A percentile compares a stretch with the other conserved stretches of the same genome.
Evolutionary conservation across 2,888 invertebrate species (phyloP).

Genomic region (Abrostola tripartita): DNA sequence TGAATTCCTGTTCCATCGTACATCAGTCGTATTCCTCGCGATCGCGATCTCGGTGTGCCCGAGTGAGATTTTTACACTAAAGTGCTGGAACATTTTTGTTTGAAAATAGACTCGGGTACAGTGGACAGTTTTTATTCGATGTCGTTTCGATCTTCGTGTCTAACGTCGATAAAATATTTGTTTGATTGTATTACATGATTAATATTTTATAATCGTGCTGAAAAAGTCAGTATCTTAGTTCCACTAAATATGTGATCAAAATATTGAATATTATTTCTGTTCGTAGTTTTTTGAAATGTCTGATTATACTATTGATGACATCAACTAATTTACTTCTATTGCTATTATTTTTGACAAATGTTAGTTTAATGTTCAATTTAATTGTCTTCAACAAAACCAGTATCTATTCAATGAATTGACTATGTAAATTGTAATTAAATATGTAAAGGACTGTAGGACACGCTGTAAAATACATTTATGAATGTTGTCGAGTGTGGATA

Average conservation of each 20-base stretch:
- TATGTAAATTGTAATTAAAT: conserved; percentile 31
- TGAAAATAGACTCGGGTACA: conserved; percentile 35
- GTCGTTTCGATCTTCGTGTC: conserved; percentile 7
- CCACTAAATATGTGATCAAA: conserved; percentile 31
- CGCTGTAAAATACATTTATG: conserved; percentile 33
- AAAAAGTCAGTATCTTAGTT: conserved; percentile 23
- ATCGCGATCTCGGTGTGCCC: conserved; percentile 44
- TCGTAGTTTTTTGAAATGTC: conserved; percentile 1
- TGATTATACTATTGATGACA: not conserved
- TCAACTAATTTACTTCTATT: no score
- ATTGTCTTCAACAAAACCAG: not conserved
- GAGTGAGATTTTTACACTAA: conserved; percentile 34
- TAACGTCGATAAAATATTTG: conserved; percentile 8
- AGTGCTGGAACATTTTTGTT: conserved; percentile 30
- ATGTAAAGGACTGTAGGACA: conserved; percentile 28
- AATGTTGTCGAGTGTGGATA: conserved; percentile 34
- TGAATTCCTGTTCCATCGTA: conserved; percentile 48
- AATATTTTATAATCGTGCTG: conserved; percentile 11
- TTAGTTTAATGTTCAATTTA: not conserved
- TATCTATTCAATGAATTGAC: not conserved
- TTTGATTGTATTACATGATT: conserved; percentile 9
- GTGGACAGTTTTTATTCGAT: conserved; percentile 16
- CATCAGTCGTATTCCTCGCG: conserved; percentile 42
- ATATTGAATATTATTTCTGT: conserved; percentile 17
- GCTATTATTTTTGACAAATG: not conserved